A percentile compares a stretch with the other conserved stretches of the same genome.
phyloP scores from a whole-genome alignment of 1,140 invertebrate genomes.

The Paraescarpia echinospica region DNA sequence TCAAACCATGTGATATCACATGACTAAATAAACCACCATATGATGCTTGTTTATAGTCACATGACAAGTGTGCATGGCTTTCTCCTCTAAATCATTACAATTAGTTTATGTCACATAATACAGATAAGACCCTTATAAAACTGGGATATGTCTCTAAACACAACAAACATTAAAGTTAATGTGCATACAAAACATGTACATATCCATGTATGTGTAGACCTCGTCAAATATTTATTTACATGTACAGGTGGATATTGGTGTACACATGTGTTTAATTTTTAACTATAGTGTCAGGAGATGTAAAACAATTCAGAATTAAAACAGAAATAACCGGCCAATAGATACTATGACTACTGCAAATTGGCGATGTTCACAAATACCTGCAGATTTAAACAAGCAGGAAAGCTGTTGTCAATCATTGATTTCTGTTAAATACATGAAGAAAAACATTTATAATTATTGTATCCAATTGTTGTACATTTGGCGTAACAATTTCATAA shows the following conservation, averaged over 20 bases:
- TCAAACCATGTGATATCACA: too few species aligned
- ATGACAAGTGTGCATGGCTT: too few species aligned
- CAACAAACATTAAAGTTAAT: background rate
- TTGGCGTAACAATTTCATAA: background rate
- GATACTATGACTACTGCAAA: background rate
- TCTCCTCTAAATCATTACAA: too few species aligned
- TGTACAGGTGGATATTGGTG: background rate
- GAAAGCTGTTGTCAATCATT: background rate
- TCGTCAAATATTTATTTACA: background rate
- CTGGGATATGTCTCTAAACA: background rate
- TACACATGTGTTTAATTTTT: background rate
- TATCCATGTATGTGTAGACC: background rate
- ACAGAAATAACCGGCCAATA: background rate
- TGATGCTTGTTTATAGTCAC: too few species aligned
- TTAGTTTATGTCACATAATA: too few species aligned
- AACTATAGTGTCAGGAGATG: background rate
- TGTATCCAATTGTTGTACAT: background rate
- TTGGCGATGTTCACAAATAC: too few species aligned
- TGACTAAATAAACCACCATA: too few species aligned
- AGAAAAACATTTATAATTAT: background rate
- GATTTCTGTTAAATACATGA: background rate
- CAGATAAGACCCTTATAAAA: too few species aligned
- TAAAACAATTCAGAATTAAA: background rate
- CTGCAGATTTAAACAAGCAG: background rate
- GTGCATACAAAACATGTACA: background rate